Base-by-base conservation (phyloP, 2,888 invertebrate genomes). In the Ectobius pallidus region DNA sequence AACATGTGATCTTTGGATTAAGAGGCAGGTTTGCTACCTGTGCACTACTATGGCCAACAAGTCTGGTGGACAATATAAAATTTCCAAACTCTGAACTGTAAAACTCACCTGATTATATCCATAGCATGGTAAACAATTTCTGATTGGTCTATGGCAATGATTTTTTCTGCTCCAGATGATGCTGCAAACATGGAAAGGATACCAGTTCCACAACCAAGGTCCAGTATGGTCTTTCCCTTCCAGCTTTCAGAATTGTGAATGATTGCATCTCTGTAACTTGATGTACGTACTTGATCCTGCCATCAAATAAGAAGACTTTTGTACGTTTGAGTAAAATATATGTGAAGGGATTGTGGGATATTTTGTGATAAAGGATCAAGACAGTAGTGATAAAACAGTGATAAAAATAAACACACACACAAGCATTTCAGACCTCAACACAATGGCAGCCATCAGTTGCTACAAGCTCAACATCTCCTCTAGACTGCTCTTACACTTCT, bases 181-280 rank as follows among this genome's bases (percentile, higher is more conserved):
- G 97, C 97, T 76, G 96, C 94, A 86, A 99, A 99, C 95, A 99
- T 97, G 16, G 97, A 97, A 27, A 99, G 85, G 77, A 99, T 98
- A 32, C 97, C 96, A 1, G 99, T 99, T 27, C 99, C 99, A 84
- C 98, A 98, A 42, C 99, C 99, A 71, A 99, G 91, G 85, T 99
- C 99, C 74, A 99, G 84, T 22, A 99, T 95, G 25, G 89, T 85
- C 83, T 96, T 96, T 49, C 89, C 90, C 78, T 85, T 85, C 69
- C 97, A 87, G 71, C 88, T 83, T 39, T 88, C 86, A 34, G 85
- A 84, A 81, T 97, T 97, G 20, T 88, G 87, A 67, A 92, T 80
- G 76, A 97, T 91, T 25, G 96, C 95, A 83, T 94, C 89, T 78
- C 91, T 87, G 80, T 98, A 98, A 77, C 93, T 92, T 80, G 92